Evolutionary conservation across 2,797 vertebrate genomes (phyloP).

Genomic region (Euphonia xanthogaster): DNA sequence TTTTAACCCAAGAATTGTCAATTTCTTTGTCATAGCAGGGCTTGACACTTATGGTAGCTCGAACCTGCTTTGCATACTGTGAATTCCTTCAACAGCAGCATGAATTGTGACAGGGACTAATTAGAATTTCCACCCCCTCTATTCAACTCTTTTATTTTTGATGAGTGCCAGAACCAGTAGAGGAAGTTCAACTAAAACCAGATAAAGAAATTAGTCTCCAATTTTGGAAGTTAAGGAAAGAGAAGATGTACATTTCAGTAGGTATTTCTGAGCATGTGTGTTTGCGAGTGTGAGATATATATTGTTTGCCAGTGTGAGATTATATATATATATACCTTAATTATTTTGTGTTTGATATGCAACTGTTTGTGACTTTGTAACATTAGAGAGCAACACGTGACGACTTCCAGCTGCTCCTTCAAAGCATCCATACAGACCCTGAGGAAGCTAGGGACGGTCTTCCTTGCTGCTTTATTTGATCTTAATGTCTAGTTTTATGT

Average conservation of each 20-base stretch:
- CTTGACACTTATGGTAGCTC: conserved; percentile 50
- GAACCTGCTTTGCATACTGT: conserved; percentile 75
- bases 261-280: neutral
- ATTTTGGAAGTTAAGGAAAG: conserved; percentile 37
- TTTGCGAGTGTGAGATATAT: neutral
- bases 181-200: conserved; percentile 73
- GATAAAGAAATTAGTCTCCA: conserved; percentile 61
- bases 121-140: conserved; percentile 75
- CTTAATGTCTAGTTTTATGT: neutral
- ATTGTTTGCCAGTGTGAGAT: no score
- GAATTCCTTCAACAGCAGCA: conserved; percentile 74
- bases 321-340: neutral
- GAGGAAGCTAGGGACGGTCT: neutral
- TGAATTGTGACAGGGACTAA: conserved; percentile 78
- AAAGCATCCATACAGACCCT: neutral
- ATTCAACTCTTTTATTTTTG: conserved; percentile 63
- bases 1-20: conserved; percentile 66
- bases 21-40: conserved; percentile 36
- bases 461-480: neutral
- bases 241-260: neutral
- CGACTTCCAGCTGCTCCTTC: neutral
- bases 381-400: neutral
- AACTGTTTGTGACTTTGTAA: neutral
- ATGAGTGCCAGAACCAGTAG: conserved; percentile 59
- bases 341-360: neutral